Evolutionary conservation across 30 jellyfish, hydroid and myxozoan genomes (phyloP), one percentile per base, ranked within the genome.

Genomic region (Turritopsis dohrnii): DNA sequence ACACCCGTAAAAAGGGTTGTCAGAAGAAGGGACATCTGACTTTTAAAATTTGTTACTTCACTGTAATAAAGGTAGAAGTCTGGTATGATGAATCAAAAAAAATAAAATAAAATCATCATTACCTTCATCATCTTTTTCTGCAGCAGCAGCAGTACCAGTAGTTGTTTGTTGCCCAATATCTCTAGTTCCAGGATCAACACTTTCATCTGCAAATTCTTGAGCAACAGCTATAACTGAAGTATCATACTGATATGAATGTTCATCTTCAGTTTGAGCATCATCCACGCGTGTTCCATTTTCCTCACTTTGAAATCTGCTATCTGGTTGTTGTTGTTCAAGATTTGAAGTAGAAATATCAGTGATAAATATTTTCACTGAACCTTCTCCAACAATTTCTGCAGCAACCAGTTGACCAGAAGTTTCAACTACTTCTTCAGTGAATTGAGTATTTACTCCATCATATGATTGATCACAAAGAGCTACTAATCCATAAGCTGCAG

Each of bases 401-500:
- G 85, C 85, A 1, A 80, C 79, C 54, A 80, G 4, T 84, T 80
- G 83, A 5, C 1, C 79, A 16, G 79, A 52, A 52, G 79, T 80
- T 22, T 80, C 87, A 53, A 53, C 79, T 13, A 65, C 21, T 1
- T 74, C 83, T 80, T 80, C 87, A 19, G 87, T 18, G 21, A 19
- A 16, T 53, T 80, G 87, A 21, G 29, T 22, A 21, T 74, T 29
- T 24, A 29, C 54, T 74, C 65, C 87, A 16, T 80, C 79, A 71
- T 52, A 52, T 31, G 52, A 28, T 53, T 31, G 81, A 80, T 80
- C 82, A n/a, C 87, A 80, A 53, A 80, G 87, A 53, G 87, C 87
- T 28, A 80, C 87, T 65, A 80, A 80, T 24, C 87, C 87, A 29
- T 71, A 52, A 31, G 82, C 87, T 22, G 87, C 87, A 80, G 79